Evolutionary conservation across 2,797 vertebrate species (phyloP), one percentile per base, ranked within the genome.

Genomic region (Chrosomus eos): DNA sequence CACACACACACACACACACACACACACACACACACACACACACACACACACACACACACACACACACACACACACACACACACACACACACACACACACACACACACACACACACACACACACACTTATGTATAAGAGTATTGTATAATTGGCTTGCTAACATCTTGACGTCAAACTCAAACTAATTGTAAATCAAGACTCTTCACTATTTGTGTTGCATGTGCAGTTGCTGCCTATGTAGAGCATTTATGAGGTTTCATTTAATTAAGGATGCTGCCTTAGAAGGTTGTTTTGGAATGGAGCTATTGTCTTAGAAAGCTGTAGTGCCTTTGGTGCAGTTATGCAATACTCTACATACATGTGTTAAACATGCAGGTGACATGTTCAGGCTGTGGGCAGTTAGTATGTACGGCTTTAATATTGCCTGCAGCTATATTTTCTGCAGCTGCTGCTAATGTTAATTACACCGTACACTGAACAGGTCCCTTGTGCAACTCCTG

Each of bases 401-500:
- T 43, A 67, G 40, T 45, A 60, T 31, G 51, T 21, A 77, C 19
- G 7, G 36, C 73, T 83, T 28, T 11, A 43, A 7, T 43, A n/a
- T 18, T 18, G 45, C 82, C 74, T 60, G 19, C 7, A 43, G 74
- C 48, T 70, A 67, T 1, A 45, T 45, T 60, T 53, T 51, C 5
- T 66, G 58, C 43, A 10, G 26, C 33, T 38, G 31, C 31, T 75
- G 72, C 70, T 58, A 55, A 77, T 76, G 82, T 76, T 83, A 76
- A 83, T 76, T 68, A 76, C 18, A 67, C 45, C 10, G 31, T 55
- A 40, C 48, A 16, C 31, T 58, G 77, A 83, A 83, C 33, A 33
- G 33, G 62, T 83, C 81, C 60, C 81, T 83, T 26, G 72, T 28
- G 72, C 14, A 21, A 83, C 5, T 53, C 73, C 31, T 40, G 67